Evolutionary conservation across 1,140 invertebrate genomes (phyloP).

Genomic region (Asobara japonica): DNA sequence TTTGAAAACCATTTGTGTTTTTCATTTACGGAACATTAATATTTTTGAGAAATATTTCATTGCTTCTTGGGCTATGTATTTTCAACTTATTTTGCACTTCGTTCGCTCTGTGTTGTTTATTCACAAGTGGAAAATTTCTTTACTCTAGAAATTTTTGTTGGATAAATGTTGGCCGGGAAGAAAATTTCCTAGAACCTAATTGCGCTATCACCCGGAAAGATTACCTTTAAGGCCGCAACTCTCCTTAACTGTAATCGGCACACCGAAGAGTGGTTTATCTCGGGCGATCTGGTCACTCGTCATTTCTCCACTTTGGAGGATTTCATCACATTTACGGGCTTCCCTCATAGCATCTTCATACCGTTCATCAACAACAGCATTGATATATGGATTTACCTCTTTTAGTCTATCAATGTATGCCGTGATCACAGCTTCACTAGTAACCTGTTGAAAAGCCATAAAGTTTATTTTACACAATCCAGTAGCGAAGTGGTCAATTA

Average conservation of each 20-base stretch:
- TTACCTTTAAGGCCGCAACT: conserved; percentile 74
- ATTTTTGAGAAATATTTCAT: too few relatives aligned
- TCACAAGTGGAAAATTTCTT: too few relatives aligned
- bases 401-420: conserved; percentile 76
- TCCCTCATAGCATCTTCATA: conserved; percentile 76
- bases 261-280: conserved; percentile 76
- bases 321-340: conserved; percentile 71
- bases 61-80: too few relatives aligned
- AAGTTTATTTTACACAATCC: neutral
- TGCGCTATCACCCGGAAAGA: too few relatives aligned
- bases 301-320: conserved; percentile 58
- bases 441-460: conserved; percentile 63
- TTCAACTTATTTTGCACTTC: neutral
- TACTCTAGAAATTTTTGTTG: too few relatives aligned
- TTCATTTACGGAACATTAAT: too few relatives aligned
- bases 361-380: conserved; percentile 79
- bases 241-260: conserved; percentile 84
- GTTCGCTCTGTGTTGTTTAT: too few relatives aligned
- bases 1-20: too few relatives aligned
- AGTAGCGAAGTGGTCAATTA: neutral
- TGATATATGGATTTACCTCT: conserved; percentile 77
- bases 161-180: too few relatives aligned
- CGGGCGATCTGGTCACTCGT: conserved; percentile 56
- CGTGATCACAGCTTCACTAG: conserved; percentile 72
- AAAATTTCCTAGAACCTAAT: too few relatives aligned